Conservation (phyloP, 1,140 invertebrate species). For the Aphaenogaster floridana region DNA sequence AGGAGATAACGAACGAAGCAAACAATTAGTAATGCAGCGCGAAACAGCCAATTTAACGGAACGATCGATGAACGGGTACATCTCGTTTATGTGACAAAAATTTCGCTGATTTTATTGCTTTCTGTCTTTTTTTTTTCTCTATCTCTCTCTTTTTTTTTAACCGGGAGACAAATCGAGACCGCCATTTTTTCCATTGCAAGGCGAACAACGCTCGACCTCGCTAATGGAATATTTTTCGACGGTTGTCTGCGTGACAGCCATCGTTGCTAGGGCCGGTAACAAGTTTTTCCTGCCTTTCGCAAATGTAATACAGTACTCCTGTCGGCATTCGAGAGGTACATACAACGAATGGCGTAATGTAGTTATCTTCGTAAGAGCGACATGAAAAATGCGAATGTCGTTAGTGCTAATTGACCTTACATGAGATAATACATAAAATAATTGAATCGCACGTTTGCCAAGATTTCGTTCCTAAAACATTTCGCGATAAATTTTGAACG, state of each 20-base stretch:
- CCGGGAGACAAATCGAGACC: not conserved
- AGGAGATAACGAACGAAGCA: not conserved
- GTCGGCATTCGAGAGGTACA: not conserved
- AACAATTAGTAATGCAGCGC: constrained; percentile 25
- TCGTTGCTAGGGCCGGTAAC: constrained; percentile 6
- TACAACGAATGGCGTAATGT: not conserved
- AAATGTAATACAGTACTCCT: not conserved
- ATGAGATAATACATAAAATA: not conserved
- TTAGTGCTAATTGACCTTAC: constrained; percentile 8
- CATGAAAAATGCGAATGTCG: not conserved
- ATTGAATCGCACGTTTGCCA: not conserved
- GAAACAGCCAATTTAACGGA: constrained; percentile 14
- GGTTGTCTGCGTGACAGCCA: constrained; percentile 32
- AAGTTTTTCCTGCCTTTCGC: constrained; percentile 28
- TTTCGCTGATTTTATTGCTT: constrained; percentile 28
- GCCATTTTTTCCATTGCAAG: constrained; percentile 45
- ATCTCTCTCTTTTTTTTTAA: not conserved
- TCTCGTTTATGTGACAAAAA: constrained; percentile 33
- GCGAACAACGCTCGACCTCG: constrained; percentile 21
- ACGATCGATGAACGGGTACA: constrained; percentile 2
- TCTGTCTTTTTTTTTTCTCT: not conserved
- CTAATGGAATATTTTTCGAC: constrained; percentile 61
- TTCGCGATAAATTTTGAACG: not conserved
- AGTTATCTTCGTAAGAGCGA: constrained; percentile 5
- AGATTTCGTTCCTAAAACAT: not conserved